phyloP scores from a whole-genome alignment of 1,140 invertebrate species.

The Apocrypta bakeri region DNA sequence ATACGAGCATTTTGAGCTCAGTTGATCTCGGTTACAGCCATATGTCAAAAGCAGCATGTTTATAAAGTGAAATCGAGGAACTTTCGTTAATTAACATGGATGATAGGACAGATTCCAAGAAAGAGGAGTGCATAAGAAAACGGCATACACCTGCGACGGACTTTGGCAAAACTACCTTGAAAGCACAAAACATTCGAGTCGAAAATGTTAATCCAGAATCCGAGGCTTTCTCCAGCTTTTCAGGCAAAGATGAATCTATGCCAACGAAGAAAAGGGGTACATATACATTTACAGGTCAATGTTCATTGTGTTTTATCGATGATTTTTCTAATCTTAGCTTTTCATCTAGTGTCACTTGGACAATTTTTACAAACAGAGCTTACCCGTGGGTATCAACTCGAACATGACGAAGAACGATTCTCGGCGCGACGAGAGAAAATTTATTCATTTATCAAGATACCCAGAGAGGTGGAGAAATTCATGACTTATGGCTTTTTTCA shows the following conservation, averaged over 20 bases:
- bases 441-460: slow-evolving; percentile 98
- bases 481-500: slow-evolving; percentile 97
- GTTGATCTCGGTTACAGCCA: neutral
- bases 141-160: neutral
- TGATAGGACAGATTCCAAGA: neutral
- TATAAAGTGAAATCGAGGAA: neutral
- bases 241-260: slow-evolving; percentile 44
- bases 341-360: slow-evolving; percentile 75
- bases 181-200: slow-evolving; percentile 43
- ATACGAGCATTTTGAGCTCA: neutral
- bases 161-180: slow-evolving; percentile 6
- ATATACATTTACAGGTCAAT: neutral
- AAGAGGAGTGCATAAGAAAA: neutral
- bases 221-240: neutral
- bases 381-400: slow-evolving; percentile 91
- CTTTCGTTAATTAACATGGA: slow-evolving; percentile 7
- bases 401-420: slow-evolving; percentile 96
- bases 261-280: slow-evolving; percentile 8
- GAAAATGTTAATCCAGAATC: slow-evolving; percentile 53
- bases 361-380: slow-evolving; percentile 91
- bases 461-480: slow-evolving; percentile 93
- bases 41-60: slow-evolving; percentile 8
- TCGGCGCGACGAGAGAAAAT: slow-evolving; percentile 95
- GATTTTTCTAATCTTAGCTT: neutral
- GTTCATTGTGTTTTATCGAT: neutral